Base-by-base conservation (phyloP, 2,113 vertebrate genomes). In the Trematomus loennbergii region DNA sequence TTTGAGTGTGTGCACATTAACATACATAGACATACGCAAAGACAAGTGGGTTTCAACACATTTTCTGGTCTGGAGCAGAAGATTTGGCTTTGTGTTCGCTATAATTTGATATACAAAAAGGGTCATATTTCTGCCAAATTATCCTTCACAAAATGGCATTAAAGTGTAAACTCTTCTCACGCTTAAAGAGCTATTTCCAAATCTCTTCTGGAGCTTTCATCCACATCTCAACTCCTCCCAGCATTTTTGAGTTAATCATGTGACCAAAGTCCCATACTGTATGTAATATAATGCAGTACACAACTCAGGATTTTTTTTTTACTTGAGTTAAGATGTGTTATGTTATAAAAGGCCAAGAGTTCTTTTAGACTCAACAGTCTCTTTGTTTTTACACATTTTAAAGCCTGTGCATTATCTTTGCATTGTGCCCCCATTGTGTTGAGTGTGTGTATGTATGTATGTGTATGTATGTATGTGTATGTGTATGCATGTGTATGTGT, bases 361-460 rank as follows among this genome's bases (percentile, higher is more conserved):
- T 18, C 54, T 36, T 54, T 9, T 15, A n/a, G 20, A 25, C n/a
- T 59, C 3, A 29, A 4, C 29, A 45, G 3, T 40, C 15, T 40
- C 15, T 79, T 46, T 1, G 0, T 15, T 20, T 33, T 45, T 3
- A 46, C 53, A 54, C 15, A 60, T 48, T 65, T 78, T 9, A 61
- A 79, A 70, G 16, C 18, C 17, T 69, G 48, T 72, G 50, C 59
- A n/a, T 22, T 77, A 76, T 18, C 33, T 66, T 36, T 73, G 59
- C 61, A 62, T 77, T 71, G 53, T 55, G 50, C n/a, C 45, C 50
- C 20, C 40, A 1, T 16, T 36, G 36, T 36, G 25, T 25, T 25
- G 25, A 25, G 25, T 25, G 25, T 22, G 22, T 25, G 25, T 3
- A 3, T 29, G 3, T 36, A 58, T 55, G 69, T 43, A 9, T 40